Conservation (phyloP, 2,888 invertebrate genomes). For the Tridacna crocea region DNA sequence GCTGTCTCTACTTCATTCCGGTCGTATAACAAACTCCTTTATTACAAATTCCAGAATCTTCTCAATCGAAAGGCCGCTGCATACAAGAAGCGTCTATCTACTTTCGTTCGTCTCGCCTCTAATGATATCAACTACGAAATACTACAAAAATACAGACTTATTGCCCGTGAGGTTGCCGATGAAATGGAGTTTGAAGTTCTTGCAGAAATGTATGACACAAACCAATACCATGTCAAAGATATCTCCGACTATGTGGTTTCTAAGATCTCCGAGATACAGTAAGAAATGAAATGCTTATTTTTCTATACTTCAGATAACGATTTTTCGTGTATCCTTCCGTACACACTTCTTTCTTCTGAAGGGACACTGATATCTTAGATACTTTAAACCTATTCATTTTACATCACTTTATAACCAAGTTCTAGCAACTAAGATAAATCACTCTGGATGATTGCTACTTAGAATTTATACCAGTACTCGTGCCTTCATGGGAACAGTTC, state of each 20-base stretch:
- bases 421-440: too few relatives aligned
- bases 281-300: background rate
- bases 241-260: slow-evolving; percentile 28
- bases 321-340: too few relatives aligned
- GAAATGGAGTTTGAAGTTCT: slow-evolving; percentile 36
- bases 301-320: too few relatives aligned
- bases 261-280: background rate
- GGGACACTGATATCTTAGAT: too few relatives aligned
- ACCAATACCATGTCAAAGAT: slow-evolving; percentile 48
- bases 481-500: too few relatives aligned
- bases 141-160: slow-evolving; percentile 37
- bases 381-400: background rate
- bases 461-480: too few relatives aligned
- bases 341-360: too few relatives aligned
- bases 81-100: slow-evolving; percentile 19
- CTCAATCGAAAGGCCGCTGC: slow-evolving; percentile 20
- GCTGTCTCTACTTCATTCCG: background rate
- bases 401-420: background rate
- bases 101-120: slow-evolving; percentile 13
- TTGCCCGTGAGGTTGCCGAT: slow-evolving; percentile 34
- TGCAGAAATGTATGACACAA: slow-evolving; percentile 47
- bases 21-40: background rate
- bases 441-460: too few relatives aligned
- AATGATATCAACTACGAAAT: slow-evolving; percentile 34
- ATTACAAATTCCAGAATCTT: slow-evolving; percentile 22